Percentiles rank a stretch among this genome's conserved stretches.
Conservation (phyloP, 2,888 invertebrate species). For the Cetonia aurata region DNA sequence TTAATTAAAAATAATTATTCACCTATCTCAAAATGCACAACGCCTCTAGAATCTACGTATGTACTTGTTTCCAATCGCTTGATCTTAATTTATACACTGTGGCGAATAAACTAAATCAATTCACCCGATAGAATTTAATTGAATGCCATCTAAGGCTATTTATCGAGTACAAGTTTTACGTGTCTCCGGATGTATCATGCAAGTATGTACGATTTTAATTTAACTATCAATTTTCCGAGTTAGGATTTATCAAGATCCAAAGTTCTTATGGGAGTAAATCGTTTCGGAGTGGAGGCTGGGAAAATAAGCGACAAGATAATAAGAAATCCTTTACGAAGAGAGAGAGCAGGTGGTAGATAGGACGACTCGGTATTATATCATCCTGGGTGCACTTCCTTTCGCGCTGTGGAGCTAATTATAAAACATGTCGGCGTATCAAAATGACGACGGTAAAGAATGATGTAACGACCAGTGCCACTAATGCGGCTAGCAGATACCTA, state of each 20-base stretch:
- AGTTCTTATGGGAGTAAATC: neutral
- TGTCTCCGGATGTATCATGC: neutral
- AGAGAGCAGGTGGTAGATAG: conserved; percentile 28
- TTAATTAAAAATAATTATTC: no score
- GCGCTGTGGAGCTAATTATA: conserved; percentile 23
- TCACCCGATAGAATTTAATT: neutral
- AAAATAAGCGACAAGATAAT: conserved; percentile 10
- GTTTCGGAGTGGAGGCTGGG: neutral
- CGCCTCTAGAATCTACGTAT: neutral
- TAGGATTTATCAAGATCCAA: conserved; percentile 13
- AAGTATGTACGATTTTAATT: conserved; percentile 20
- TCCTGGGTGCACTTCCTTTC: conserved; percentile 15
- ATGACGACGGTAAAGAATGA: conserved; percentile 20
- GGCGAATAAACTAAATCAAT: no score
- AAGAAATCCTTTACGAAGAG: neutral
- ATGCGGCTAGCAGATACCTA: no score
- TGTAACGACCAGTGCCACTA: conserved; percentile 3
- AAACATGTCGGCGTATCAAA: conserved; percentile 28
- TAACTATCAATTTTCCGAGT: conserved; percentile 21
- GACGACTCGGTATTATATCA: conserved; percentile 2
- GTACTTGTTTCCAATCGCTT: neutral
- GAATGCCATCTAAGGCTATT: conserved; percentile 4
- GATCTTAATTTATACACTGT: neutral
- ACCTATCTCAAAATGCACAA: no score
- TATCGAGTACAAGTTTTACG: neutral